These are phyloP conservation scores for Drosophila sp. DNA, from an alignment of 1,140 invertebrate species.

Conservation along the genomic window DNA sequence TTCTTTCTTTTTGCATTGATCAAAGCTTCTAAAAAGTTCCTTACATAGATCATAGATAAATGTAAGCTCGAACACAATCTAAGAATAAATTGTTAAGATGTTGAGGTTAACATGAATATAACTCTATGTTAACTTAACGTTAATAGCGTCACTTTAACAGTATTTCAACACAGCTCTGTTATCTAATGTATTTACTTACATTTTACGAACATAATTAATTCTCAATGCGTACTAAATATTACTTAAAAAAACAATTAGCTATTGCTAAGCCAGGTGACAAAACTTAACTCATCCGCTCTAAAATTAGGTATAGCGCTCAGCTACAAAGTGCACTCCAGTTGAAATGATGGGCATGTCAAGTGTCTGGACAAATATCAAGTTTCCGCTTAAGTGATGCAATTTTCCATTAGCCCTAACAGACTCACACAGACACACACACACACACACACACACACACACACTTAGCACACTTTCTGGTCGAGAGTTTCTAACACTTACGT, in stretches of 20 bases:
- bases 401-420: conserved; percentile 15
- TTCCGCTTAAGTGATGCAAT: conserved; percentile 17
- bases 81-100: no score
- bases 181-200: no score
- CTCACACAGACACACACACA: neutral
- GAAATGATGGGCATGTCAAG: neutral
- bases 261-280: neutral
- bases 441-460: conserved; percentile 4
- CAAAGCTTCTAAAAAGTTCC: no score
- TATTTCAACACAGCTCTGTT: no score
- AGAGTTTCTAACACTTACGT: conserved; percentile 86
- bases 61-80: no score
- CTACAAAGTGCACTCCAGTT: conserved; percentile 13
- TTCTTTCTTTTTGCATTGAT: no score
- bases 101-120: no score
- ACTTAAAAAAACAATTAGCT: neutral
- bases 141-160: no score
- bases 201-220: neutral
- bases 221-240: neutral
- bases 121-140: no score
- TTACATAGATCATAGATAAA: no score
- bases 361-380: conserved; percentile 13
- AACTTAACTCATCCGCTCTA: neutral
- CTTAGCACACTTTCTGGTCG: neutral
- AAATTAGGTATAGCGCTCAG: neutral